Base-by-base conservation (phyloP, 2,888 invertebrate genomes). In the Drosophila phalerata region DNA sequence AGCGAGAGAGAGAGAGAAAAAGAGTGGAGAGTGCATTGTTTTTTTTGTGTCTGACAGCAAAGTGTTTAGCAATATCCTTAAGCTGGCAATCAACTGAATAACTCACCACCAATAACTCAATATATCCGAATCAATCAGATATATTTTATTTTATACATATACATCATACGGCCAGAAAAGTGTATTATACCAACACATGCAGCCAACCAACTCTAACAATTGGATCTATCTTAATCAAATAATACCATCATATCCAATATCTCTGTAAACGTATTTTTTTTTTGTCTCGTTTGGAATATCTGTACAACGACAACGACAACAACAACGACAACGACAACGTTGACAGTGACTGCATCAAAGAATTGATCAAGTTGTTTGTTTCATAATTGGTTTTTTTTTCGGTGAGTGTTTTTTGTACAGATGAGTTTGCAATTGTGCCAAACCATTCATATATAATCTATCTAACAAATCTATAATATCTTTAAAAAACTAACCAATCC, bases 321-420 rank as follows among this genome's bases (percentile, higher is more conserved):
- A 0, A 47, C 28, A 19, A 22, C 47, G 10, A 47, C 15, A 30
- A 28, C n/a, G 13, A 47, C 17, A 30, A 48, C 48, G 17, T 48
- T 48, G 43, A 49, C 52, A 70, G 42, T 22, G 42, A 22, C 42
- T 19, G 48, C 65, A 53, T 45, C 49, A 45, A 45, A 52, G 32
- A 58, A 69, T 73, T 51, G 56, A 34, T 62, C 61, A 58, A 37
- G 64, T 57, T 66, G 48, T 73, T 61, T 58, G 76, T 63, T 63
- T 58, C 64, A 68, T 65, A 56, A 63, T 73, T 67, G 74, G 55
- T 68, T 81, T 85, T 81, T 81, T 82, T 82, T 79, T 85, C 58
- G 81, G 81, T 87, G 85, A 82, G 81, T 82, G 85, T 53, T 56
- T 48, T 61, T 58, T 17, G 4, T 22, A 22, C 43, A 22, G 62